Conservation (phyloP, 2,113 vertebrate genomes). For the Hystrix cristata region DNA sequence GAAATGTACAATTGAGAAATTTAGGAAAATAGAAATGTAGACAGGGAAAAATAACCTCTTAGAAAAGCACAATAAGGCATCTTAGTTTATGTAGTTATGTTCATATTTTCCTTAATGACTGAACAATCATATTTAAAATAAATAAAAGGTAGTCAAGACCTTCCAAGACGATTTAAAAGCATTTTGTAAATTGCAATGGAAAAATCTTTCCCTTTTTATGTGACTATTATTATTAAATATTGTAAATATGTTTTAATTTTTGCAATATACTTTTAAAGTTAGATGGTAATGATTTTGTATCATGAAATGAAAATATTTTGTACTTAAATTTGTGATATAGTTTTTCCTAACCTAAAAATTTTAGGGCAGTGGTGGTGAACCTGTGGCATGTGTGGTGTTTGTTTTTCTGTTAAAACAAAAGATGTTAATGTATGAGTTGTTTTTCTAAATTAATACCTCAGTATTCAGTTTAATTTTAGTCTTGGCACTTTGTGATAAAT, state of each 20-base stretch:
- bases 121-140: conserved; percentile 17
- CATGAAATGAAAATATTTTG: background rate
- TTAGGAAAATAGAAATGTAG: conserved; percentile 6
- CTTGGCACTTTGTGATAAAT: background rate
- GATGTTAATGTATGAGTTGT: background rate
- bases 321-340: conserved; percentile 37
- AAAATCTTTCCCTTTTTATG: background rate
- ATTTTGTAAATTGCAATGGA: conserved; percentile 42
- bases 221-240: background rate
- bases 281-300: conserved; percentile 1
- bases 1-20: background rate
- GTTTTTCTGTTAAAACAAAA: background rate
- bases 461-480: background rate
- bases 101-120: conserved; percentile 43
- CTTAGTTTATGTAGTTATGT: conserved; percentile 29
- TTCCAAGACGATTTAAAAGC: conserved; percentile 50
- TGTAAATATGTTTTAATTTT: background rate
- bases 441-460: background rate
- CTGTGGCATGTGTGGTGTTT: background rate
- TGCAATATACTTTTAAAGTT: conserved; percentile 37
- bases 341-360: background rate
- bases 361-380: background rate
- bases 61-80: background rate
- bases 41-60: background rate
- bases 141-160: background rate